A percentile compares a stretch with the other conserved stretches of the same genome.
Evolutionary conservation across 2,888 invertebrate genomes (phyloP).

Genomic region (Epinotia demarniana): DNA sequence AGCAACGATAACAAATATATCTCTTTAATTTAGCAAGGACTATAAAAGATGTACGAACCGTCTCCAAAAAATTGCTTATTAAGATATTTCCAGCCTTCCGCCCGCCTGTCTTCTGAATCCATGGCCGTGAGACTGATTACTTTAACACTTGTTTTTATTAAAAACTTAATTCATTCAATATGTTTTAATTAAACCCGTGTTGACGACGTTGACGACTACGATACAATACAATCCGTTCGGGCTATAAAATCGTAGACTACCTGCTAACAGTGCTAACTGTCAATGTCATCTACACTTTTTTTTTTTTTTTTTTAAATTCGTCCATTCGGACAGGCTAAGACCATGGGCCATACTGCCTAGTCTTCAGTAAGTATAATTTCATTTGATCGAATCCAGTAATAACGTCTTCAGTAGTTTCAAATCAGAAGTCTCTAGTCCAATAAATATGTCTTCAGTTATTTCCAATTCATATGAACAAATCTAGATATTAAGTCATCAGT

Average conservation of each 20-base stretch:
- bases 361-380: too few species aligned
- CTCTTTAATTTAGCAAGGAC: constrained; percentile 1
- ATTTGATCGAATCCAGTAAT: too few species aligned
- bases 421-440: too few species aligned
- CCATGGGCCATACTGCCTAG: too few species aligned
- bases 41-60: constrained; percentile 64
- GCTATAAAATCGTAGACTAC: constrained; percentile 19
- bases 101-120: constrained; percentile 71
- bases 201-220: too few species aligned
- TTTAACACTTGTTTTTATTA: constrained; percentile 27
- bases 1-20: constrained; percentile 19
- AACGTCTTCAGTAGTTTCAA: too few species aligned
- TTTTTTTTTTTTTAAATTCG: too few species aligned
- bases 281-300: constrained; percentile 18
- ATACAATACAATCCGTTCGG: constrained; percentile 19
- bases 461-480: too few species aligned
- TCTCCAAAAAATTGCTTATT: constrained; percentile 82
- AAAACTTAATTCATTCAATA: constrained; percentile 20
- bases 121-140: constrained; percentile 16
- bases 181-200: constrained; percentile 15
- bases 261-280: too few species aligned
- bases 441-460: too few species aligned
- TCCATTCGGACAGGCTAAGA: too few species aligned
- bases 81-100: constrained; percentile 81
- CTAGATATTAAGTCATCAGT: too few species aligned